Percentiles rank a stretch among this genome's conserved stretches.
phyloP scores from a whole-genome alignment of 2,113 vertebrate genomes.

The Piprites chloris region DNA sequence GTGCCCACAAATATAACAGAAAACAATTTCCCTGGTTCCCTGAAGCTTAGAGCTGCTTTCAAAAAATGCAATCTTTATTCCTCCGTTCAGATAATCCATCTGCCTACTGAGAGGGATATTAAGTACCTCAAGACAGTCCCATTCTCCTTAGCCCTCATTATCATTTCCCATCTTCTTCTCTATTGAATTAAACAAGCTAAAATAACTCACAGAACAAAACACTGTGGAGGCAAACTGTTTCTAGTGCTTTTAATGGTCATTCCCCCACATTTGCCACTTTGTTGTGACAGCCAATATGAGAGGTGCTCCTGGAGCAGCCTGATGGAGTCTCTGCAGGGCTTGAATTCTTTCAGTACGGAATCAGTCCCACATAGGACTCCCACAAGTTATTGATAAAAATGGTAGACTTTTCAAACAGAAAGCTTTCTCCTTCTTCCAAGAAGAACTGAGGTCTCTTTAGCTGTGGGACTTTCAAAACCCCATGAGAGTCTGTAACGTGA shows the following conservation, averaged over 20 bases:
- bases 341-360: not conserved
- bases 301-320: not conserved
- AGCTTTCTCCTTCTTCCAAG: not conserved
- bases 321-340: not conserved
- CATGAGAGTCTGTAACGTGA: not conserved
- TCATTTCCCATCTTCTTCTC: not conserved
- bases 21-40: not conserved
- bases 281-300: not conserved
- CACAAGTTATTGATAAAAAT: not conserved
- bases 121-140: not conserved
- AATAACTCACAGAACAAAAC: not conserved
- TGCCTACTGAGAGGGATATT: not conserved
- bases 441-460: not conserved
- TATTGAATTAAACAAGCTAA: not conserved
- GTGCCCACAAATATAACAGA: not conserved
- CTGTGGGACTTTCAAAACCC: not conserved
- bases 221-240: not conserved
- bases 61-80: not conserved
- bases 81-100: not conserved
- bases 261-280: not conserved
- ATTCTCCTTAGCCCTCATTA: not conserved
- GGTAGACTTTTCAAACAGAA: not conserved
- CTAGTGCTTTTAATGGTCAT: not conserved
- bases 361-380: not conserved
- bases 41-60: not conserved